phyloP scores from a whole-genome alignment of 2,888 invertebrate genomes.

The Digitonthophagus gazella region DNA sequence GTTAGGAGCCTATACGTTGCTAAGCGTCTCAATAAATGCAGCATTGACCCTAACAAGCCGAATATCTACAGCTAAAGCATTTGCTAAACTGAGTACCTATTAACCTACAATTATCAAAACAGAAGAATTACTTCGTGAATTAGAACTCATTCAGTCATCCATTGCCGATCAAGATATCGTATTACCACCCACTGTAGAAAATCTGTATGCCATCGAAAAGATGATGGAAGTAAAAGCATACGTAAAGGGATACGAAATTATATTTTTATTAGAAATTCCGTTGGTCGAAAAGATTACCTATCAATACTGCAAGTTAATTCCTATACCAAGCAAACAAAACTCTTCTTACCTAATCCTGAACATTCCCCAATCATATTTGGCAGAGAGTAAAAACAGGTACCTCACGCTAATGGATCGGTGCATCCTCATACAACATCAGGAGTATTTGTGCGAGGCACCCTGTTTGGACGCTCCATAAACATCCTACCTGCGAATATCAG shows the following conservation, averaged over 20 bases:
- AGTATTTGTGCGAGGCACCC: no score
- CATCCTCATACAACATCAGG: no score
- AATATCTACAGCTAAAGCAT: slow-evolving; percentile 7
- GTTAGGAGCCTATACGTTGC: not conserved
- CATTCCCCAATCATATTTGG: slow-evolving; percentile 10
- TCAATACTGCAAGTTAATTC: slow-evolving; percentile 10
- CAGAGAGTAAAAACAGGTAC: slow-evolving; percentile 15
- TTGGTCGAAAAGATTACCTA: not conserved
- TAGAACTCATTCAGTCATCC: slow-evolving; percentile 2
- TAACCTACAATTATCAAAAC: slow-evolving; percentile 11
- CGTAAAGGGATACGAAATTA: not conserved
- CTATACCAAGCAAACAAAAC: slow-evolving; percentile 5
- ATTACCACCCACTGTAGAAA: not conserved
- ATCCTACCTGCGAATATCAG: no score
- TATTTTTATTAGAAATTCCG: slow-evolving; percentile 7
- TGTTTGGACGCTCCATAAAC: no score
- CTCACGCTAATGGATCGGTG: no score
- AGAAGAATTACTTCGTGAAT: not conserved
- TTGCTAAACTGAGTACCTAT: not conserved
- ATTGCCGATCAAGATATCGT: not conserved
- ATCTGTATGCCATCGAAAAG: slow-evolving; percentile 1
- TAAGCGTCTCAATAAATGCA: not conserved
- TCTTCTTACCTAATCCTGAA: slow-evolving; percentile 1
- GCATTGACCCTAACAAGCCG: not conserved
- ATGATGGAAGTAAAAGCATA: slow-evolving; percentile 5